Evolutionary conservation across 2,797 vertebrate genomes (phyloP), one percentile per base, ranked within the genome.

Genomic region (Acridotheres tristis): DNA sequence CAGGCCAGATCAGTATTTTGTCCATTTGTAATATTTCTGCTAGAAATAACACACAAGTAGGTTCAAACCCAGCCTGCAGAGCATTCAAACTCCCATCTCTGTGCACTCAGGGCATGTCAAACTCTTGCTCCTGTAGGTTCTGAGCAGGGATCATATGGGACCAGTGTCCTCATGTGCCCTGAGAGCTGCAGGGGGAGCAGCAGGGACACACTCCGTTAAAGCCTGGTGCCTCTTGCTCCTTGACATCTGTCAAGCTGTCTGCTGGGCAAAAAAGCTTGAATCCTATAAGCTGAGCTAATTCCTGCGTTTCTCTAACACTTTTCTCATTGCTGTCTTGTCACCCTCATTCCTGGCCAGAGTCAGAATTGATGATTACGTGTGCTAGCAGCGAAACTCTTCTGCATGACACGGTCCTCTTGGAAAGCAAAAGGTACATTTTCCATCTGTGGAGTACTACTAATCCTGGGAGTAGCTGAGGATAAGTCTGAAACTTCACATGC

Each of bases 381-480:
- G 87, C 14, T 30, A 84, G 85, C 4, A 5, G 74, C 2, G 22
- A 85, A 93, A 72, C 55, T 36, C 69, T 63, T 47, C 58, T 2
- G 1, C 51, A 68, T 75, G 75, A 75, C 89, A 91, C 16, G 36
- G 58, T 38, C 63, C 62, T 85, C 79, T 86, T 96, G 93, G 95
- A 97, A 94, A 93, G 85, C 81, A 65, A 51, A 95, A 93, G 74
- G 93, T 88, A 58, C 90, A 80, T 73, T 95, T 96, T 92, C 96
- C 77, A 84, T 84, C 59, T 59, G 86, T 51, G 61, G 30, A 75
- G 47, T 20, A 45, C 95, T 89, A 90, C 80, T 87, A 89, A 71
- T 51, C 86, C 85, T 54, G 80, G 82, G 85, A 94, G 88, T 66
- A 92, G 81, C 82, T 88, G 61, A 95, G 93, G 88, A 55, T 79